Conservation (phyloP, 1,140 invertebrate species). For the Drosophila pseudoananassae region DNA sequence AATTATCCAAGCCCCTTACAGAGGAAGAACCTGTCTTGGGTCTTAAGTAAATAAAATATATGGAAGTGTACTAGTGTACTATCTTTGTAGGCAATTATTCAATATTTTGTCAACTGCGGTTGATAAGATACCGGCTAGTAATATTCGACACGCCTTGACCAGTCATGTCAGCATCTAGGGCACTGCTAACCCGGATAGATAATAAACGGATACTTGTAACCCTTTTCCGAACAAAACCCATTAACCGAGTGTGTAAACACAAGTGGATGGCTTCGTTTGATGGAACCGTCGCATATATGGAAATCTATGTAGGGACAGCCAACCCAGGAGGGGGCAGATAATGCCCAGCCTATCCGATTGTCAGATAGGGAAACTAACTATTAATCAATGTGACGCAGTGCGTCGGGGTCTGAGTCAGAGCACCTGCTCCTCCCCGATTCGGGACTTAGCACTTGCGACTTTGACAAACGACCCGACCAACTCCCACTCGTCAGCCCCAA, state of each 20-base stretch:
- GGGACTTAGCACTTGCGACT: constrained; percentile 37
- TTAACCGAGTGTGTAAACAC: constrained; percentile 41
- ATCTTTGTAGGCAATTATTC: constrained; percentile 7
- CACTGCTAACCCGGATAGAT: constrained; percentile 26
- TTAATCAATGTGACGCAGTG: constrained; percentile 50
- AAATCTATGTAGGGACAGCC: constrained; percentile 2
- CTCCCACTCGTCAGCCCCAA: constrained; percentile 32
- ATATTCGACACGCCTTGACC: constrained; percentile 15
- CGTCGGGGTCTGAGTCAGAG: constrained; percentile 24
- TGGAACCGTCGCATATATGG: constrained; percentile 8
- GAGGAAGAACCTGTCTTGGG: neutral
- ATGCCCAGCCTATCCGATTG: constrained; percentile 34
- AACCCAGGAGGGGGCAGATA: constrained; percentile 3
- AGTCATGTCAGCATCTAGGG: constrained; percentile 1
- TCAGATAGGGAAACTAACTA: constrained; percentile 29
- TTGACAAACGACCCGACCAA: constrained; percentile 48
- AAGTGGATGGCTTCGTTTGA: constrained; percentile 19
- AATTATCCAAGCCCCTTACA: neutral
- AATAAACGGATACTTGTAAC: constrained; percentile 3
- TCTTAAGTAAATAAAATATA: constrained; percentile 3
- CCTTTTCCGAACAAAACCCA: constrained; percentile 10
- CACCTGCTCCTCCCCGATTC: constrained; percentile 29
- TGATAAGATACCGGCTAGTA: constrained; percentile 32
- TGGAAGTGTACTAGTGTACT: constrained; percentile 2
- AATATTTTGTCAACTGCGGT: constrained; percentile 18